Conservation (phyloP, 2,797 vertebrate species). For the Limnodromus scolopaceus region DNA sequence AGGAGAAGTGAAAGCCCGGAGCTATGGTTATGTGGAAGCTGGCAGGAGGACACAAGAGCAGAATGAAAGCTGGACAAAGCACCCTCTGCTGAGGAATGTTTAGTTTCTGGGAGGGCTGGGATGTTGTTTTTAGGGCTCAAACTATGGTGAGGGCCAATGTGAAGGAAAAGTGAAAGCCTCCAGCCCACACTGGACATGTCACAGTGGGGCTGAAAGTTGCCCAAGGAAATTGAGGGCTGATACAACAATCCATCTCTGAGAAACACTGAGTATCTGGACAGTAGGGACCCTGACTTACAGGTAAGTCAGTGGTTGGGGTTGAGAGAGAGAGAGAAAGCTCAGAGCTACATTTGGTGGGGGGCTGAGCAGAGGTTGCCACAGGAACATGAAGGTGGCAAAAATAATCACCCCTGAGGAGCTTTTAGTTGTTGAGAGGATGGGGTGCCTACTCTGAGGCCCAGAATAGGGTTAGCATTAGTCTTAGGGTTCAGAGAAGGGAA, state of each 20-base stretch:
- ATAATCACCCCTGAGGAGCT: not conserved
- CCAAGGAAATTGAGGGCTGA: not conserved
- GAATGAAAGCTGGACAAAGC: not conserved
- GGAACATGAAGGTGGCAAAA: not conserved
- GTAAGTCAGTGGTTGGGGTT: not conserved
- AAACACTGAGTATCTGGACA: not conserved
- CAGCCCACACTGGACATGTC: not conserved
- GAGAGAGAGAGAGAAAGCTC: not conserved
- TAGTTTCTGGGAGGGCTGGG: not conserved
- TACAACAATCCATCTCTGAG: not conserved
- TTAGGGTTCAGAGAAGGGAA: not conserved
- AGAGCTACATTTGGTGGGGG: not conserved
- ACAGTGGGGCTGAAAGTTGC: not conserved
- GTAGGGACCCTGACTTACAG: fast-evolving
- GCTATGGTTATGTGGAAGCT: not conserved
- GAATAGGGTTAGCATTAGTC: not conserved
- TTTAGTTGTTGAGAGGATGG: not conserved
- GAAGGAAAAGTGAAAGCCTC: not conserved
- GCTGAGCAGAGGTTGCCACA: not conserved
- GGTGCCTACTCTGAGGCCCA: not conserved
- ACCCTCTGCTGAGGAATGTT: not conserved
- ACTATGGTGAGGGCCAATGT: not conserved
- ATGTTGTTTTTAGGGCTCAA: not conserved
- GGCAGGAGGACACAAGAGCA: not conserved
- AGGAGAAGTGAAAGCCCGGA: not conserved